phyloP scores from a whole-genome alignment of 1,140 invertebrate genomes.

The Eulimnadia texana region DNA sequence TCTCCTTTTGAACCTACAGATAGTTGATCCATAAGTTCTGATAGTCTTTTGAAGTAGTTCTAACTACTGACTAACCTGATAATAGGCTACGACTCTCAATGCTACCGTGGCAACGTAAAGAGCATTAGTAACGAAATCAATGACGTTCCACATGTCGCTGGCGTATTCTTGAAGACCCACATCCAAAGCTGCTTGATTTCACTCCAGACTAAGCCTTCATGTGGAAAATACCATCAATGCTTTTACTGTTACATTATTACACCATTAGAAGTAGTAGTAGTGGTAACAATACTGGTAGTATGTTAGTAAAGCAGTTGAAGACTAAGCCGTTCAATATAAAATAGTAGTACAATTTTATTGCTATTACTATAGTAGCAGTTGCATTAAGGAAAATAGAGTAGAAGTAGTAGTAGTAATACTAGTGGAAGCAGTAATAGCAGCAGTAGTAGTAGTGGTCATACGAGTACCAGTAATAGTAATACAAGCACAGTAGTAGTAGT shows the following conservation, averaged over 20 bases:
- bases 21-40: neutral
- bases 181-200: slow-evolving; percentile 97
- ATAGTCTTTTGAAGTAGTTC: neutral
- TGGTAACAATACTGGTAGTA: too few species aligned
- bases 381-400: too few species aligned
- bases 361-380: too few species aligned
- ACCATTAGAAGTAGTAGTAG: too few species aligned
- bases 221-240: slow-evolving; percentile 5
- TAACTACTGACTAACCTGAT: slow-evolving; percentile 44
- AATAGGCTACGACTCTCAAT: slow-evolving; percentile 80
- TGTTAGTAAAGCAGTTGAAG: too few species aligned
- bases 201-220: slow-evolving; percentile 86
- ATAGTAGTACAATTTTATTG: too few species aligned
- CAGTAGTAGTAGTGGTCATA: too few species aligned
- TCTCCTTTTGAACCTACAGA: slow-evolving; percentile 31
- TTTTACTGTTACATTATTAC: neutral
- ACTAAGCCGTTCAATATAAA: too few species aligned
- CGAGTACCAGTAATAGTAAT: too few species aligned
- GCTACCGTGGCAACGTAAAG: slow-evolving; percentile 93
- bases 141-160: slow-evolving; percentile 98
- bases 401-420: too few species aligned
- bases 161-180: slow-evolving; percentile 89
- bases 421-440: too few species aligned
- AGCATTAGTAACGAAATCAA: slow-evolving; percentile 96
- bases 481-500: too few species aligned